Conservation (phyloP, 2,888 invertebrate genomes). For the Automeris io region DNA sequence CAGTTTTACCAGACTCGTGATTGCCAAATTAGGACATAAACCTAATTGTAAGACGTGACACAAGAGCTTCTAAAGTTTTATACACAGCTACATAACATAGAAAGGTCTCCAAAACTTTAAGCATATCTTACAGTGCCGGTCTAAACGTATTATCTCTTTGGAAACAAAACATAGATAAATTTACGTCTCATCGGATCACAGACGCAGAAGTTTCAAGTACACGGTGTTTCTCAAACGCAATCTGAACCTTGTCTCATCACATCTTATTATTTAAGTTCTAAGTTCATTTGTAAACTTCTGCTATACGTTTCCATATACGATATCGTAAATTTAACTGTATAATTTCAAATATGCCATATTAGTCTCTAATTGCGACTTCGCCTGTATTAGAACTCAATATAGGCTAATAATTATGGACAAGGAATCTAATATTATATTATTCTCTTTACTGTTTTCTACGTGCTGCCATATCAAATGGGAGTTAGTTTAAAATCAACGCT, state of each 20-base stretch:
- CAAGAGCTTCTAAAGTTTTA: too few species aligned
- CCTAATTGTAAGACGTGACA: too few species aligned
- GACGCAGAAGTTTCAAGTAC: conserved; percentile 30
- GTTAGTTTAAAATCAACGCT: too few species aligned
- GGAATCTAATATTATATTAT: too few species aligned
- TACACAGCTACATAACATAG: too few species aligned
- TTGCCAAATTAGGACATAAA: neutral
- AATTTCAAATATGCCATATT: too few species aligned
- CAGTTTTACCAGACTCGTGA: neutral
- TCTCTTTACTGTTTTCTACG: too few species aligned
- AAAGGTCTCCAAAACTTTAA: too few species aligned
- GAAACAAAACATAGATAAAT: conserved; percentile 1
- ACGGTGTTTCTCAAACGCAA: conserved; percentile 47
- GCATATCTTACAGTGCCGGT: neutral
- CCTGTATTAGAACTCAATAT: too few species aligned
- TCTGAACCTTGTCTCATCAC: conserved; percentile 33
- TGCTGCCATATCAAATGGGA: too few species aligned
- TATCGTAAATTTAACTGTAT: conserved; percentile 38
- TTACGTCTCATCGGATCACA: conserved; percentile 3
- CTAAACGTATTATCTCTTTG: neutral
- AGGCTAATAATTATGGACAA: too few species aligned
- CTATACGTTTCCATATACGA: conserved; percentile 62
- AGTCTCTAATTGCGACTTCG: too few species aligned
- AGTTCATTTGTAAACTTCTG: conserved; percentile 49
- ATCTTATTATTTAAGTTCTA: conserved; percentile 55